These are phyloP conservation scores for Platichthys flesus DNA, from an alignment of 2,113 vertebrate species.

Conservation along the genomic window DNA sequence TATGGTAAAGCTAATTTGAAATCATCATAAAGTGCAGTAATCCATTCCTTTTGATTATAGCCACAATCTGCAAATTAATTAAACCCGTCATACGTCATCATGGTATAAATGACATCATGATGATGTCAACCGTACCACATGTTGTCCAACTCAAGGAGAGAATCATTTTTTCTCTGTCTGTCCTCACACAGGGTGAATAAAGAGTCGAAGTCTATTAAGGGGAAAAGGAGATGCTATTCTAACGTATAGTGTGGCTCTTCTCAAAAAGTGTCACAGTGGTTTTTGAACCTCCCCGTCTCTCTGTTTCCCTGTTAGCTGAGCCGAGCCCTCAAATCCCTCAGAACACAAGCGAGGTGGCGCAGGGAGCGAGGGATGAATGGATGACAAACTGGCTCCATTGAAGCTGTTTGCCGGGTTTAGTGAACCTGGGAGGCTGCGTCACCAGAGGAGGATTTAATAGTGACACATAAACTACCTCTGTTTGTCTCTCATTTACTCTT, in stretches of 20 bases:
- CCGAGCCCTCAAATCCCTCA: not conserved
- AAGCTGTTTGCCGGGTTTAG: constrained; percentile 9
- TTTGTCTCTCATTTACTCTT: constrained; percentile 14
- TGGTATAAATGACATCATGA: too few relatives aligned
- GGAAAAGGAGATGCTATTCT: not conserved
- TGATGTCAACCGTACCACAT: too few relatives aligned
- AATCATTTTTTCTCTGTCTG: too few relatives aligned
- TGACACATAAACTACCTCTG: constrained; percentile 30
- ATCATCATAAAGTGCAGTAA: too few relatives aligned
- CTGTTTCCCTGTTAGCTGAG: not conserved
- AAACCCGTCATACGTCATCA: too few relatives aligned
- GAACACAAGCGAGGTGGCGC: not conserved
- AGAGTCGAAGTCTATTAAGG: not conserved
- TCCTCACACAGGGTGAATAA: not conserved
- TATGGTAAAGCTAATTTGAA: too few relatives aligned
- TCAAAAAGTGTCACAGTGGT: not conserved
- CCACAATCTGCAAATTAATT: too few relatives aligned
- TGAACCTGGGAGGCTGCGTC: not conserved
- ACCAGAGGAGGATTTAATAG: constrained; percentile 16
- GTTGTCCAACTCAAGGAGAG: too few relatives aligned
- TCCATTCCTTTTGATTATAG: too few relatives aligned
- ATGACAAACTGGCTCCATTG: constrained; percentile 30
- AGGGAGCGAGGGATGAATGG: constrained; percentile 4
- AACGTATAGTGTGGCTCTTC: not conserved
- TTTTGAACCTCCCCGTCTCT: not conserved